Evolutionary conservation across 2,797 vertebrate genomes (phyloP).

Genomic region (Chanos chanos): DNA sequence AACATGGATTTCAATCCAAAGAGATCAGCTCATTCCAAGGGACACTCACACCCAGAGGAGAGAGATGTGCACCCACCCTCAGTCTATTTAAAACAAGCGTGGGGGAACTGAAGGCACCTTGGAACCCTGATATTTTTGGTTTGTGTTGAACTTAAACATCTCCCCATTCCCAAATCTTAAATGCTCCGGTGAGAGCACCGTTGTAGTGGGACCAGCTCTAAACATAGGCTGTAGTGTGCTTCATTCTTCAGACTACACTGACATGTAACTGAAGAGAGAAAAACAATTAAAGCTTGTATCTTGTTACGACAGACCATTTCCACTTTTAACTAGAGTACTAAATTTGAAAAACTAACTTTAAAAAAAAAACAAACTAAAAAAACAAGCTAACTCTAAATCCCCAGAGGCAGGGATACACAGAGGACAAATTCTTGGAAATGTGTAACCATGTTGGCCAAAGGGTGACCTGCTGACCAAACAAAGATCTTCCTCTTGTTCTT

Average conservation of each 20-base stretch:
- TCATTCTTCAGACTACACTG: conserved; percentile 16
- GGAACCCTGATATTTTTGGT: conserved; percentile 58
- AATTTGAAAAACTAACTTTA: no score
- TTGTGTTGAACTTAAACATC: conserved; percentile 14
- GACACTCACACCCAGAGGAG: conserved; percentile 16
- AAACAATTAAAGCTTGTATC: neutral
- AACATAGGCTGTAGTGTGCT: conserved; percentile 17
- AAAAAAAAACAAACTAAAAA: no score
- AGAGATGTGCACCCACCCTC: neutral
- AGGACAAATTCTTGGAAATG: no score
- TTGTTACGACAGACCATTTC: neutral
- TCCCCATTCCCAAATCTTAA: conserved; percentile 26
- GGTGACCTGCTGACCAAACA: no score
- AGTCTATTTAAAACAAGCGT: conserved; percentile 5
- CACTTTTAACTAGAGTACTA: no score
- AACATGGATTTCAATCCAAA: no score
- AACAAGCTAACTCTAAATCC: no score
- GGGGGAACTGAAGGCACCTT: conserved; percentile 66
- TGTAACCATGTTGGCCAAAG: no score
- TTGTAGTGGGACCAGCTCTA: conserved; percentile 49
- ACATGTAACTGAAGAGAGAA: neutral
- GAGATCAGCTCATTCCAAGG: conserved; percentile 41
- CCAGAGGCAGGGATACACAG: no score
- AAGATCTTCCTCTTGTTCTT: no score
- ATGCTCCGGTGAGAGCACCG: conserved; percentile 42